Conservation (phyloP, 2,888 invertebrate species). For the Spisula subtruncata region DNA sequence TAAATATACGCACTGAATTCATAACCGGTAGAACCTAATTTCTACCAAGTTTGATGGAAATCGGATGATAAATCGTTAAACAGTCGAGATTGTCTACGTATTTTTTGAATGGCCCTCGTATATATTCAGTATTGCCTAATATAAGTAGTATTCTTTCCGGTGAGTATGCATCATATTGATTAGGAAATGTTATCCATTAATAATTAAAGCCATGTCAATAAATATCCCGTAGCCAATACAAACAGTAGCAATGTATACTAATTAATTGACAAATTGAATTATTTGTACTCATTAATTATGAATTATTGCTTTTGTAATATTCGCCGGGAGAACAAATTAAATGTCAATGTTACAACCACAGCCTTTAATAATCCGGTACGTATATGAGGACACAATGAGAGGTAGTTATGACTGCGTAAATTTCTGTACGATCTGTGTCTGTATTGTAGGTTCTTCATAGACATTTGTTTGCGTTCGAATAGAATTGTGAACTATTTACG, state of each 20-base stretch:
- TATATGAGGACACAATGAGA: neutral
- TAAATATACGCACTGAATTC: no score
- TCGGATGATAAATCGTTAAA: no score
- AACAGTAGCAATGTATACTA: neutral
- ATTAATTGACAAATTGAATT: neutral
- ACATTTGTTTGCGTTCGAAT: no score
- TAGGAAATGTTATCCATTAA: neutral
- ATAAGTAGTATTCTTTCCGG: neutral
- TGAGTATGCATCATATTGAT: neutral
- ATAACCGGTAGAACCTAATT: no score
- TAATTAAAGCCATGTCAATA: neutral
- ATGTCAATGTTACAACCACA: neutral
- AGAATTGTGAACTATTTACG: no score
- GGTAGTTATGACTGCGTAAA: neutral
- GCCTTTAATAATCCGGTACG: neutral
- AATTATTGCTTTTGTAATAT: neutral
- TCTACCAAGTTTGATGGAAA: no score
- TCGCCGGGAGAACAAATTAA: neutral
- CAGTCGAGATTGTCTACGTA: no score
- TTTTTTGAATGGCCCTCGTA: no score
- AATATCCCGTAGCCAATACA: neutral
- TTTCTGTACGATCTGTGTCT: no score
- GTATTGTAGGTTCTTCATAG: no score
- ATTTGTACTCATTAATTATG: neutral
- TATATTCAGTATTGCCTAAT: neutral